Evolutionary conservation across 2,888 invertebrate species (phyloP), one percentile per base, ranked within the genome.

Genomic region (Eledona agricola): DNA sequence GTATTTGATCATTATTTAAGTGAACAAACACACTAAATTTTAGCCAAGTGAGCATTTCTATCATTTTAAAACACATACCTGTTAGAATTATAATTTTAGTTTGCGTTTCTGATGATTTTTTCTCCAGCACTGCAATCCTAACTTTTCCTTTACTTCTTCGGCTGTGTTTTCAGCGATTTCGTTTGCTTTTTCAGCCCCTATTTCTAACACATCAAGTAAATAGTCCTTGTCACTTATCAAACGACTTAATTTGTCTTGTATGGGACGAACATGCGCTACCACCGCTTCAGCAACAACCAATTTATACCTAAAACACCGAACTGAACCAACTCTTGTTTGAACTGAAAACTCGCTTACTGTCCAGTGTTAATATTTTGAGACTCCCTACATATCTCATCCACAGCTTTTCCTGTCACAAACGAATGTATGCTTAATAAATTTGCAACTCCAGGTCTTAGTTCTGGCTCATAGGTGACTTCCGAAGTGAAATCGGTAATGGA

Each of bases 401-500:
- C 79, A 37, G 81, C 72, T 73, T 82, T 79, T 29, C 84, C 88
- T 9, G 85, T 83, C 10, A 90, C 78, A 47, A 90, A 80, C 34
- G 91, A 86, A 78, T 95, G 92, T 56, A 96, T 88, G 46, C 81
- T 79, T 57, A 98, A 81, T 46, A 99, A 80, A 80, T 98, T 98
- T 34, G 95, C 82, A 7, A 99, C 90, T 12, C 94, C 98, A 0
- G 93, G 90, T 56, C 98, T 81, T 3, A 74, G 72, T 42, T 80
- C 83, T 1, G 89, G 89, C 59, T 94, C 89, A 75, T 84, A 97
- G 5, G 88, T 87, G 4, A 99, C 85, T 69, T 83, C 83, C 0
- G 94, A 90, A 0, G 82, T 89, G 66, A 85, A 90, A 77, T 99
- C 99, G 0, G 96, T 96, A 2, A 96, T 81, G 0, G 98, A 88